Percentiles rank a stretch among this genome's conserved stretches.
These are phyloP conservation scores for Cyprinodon variegatus DNA, from an alignment of 2,113 vertebrate species.

Conservation along the genomic window DNA sequence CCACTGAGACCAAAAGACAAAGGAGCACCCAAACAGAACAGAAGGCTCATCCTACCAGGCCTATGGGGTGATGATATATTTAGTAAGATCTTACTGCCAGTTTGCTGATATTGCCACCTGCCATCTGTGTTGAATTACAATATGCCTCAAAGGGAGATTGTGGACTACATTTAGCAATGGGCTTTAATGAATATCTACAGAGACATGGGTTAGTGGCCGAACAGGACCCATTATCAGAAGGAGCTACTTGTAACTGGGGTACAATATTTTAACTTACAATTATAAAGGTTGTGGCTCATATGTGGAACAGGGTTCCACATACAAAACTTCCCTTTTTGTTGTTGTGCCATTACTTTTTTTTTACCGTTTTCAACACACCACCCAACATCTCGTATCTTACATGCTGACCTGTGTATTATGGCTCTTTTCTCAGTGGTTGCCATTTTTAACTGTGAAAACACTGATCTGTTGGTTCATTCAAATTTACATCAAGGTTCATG, in stretches of 20 bases:
- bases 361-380: too few species aligned
- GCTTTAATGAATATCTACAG: conserved; percentile 3
- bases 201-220: conserved; percentile 2
- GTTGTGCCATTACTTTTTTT: too few species aligned
- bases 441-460: too few species aligned
- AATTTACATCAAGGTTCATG: too few species aligned
- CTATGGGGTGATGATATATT: conserved; percentile 72
- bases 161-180: conserved; percentile 58
- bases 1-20: conserved; percentile 38
- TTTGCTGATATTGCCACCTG: conserved; percentile 63
- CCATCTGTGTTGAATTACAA: conserved; percentile 69
- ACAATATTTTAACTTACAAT: neutral
- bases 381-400: too few species aligned
- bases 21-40: conserved; percentile 52
- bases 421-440: too few species aligned
- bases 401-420: too few species aligned
- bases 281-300: too few species aligned
- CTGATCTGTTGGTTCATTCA: too few species aligned
- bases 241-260: neutral
- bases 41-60: conserved; percentile 50
- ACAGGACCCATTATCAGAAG: neutral
- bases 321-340: too few species aligned
- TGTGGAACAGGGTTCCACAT: too few species aligned
- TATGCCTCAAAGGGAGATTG: conserved; percentile 54
- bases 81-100: conserved; percentile 65